A percentile compares a stretch with the other conserved stretches of the same genome.
Conservation (phyloP, 1,140 invertebrate genomes). For the Elymnias hypermnestra region DNA sequence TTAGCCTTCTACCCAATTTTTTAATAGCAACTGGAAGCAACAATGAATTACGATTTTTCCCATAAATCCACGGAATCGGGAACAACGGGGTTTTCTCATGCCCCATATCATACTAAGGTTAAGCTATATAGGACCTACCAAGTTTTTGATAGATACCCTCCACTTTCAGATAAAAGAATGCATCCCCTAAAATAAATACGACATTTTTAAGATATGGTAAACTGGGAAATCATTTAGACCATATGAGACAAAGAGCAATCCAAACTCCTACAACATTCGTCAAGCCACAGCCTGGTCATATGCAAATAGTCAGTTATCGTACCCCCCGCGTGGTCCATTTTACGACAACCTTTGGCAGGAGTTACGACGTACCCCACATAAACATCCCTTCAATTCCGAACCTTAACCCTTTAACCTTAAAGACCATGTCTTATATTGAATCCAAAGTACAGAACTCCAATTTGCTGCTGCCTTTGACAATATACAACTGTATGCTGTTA, state of each 20-base stretch:
- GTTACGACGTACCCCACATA: slow-evolving; percentile 23
- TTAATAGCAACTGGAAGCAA: no score
- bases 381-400: not conserved
- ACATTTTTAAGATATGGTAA: not conserved
- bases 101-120: no score
- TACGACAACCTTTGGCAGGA: slow-evolving; percentile 35
- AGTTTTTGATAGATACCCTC: no score
- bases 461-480: not conserved
- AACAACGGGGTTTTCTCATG: no score
- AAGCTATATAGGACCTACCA: no score
- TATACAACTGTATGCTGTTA: not conserved
- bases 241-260: slow-evolving; percentile 16
- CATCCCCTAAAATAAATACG: not conserved
- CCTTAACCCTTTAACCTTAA: not conserved
- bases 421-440: no score
- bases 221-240: not conserved
- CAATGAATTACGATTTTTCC: no score
- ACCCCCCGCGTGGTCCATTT: slow-evolving; percentile 45
- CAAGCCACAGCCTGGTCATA: slow-evolving; percentile 20
- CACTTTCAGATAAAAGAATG: no score
- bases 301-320: slow-evolving; percentile 38
- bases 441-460: no score
- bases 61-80: no score
- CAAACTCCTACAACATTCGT: slow-evolving; percentile 18
- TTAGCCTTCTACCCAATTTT: no score